Conservation (phyloP, 2,797 vertebrate species). For the Ispidina lecontei region DNA sequence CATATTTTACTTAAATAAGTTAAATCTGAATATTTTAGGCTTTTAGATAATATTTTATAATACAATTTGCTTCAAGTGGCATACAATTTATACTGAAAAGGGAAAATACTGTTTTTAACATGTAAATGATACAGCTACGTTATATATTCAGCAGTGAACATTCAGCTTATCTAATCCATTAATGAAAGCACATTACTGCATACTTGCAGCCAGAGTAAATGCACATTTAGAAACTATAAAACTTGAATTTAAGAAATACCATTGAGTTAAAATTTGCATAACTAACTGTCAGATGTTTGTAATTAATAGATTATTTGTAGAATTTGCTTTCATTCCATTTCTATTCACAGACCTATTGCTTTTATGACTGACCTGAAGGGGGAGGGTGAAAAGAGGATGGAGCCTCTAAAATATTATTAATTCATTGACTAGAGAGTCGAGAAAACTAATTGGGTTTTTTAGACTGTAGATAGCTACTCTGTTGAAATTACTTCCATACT, state of each 20-base stretch:
- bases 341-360: not conserved
- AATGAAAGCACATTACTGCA: not conserved
- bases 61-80: not conserved
- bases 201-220: not conserved
- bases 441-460: not conserved
- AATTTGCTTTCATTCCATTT: not conserved
- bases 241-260: not conserved
- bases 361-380: not conserved
- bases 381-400: too few species aligned
- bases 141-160: not conserved
- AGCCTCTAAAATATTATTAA: not conserved
- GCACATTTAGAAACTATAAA: not conserved
- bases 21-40: not conserved
- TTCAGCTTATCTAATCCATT: not conserved
- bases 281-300: not conserved
- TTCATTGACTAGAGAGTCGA: not conserved
- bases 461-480: not conserved
- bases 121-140: not conserved
- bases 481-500: not conserved
- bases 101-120: not conserved
- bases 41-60: not conserved
- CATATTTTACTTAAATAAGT: not conserved
- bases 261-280: not conserved
- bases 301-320: not conserved
- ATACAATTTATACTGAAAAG: not conserved